A percentile compares a stretch with the other conserved stretches of the same genome.
Conservation (phyloP, 2,797 vertebrate species). For the Ataeniobius toweri region DNA sequence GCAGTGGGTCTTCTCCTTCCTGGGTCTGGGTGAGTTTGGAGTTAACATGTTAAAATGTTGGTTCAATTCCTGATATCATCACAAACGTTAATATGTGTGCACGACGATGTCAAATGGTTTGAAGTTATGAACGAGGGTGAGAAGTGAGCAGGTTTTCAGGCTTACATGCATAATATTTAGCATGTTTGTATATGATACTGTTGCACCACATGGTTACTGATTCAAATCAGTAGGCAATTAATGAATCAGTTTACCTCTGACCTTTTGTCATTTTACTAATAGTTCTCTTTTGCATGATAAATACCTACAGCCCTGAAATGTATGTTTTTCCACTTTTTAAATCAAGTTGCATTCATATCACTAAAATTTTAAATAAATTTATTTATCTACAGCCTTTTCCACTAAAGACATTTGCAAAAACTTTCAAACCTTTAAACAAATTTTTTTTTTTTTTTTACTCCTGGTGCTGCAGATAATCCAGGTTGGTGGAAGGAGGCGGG, state of each 20-base stretch:
- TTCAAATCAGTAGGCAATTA: background rate
- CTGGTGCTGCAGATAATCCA: background rate
- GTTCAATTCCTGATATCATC: background rate
- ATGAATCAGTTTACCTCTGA: background rate
- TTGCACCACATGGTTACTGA: background rate
- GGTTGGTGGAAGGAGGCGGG: background rate
- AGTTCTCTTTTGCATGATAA: background rate
- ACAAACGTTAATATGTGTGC: background rate
- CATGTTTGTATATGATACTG: background rate
- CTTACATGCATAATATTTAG: background rate
- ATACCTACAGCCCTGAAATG: background rate
- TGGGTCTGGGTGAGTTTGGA: constrained; percentile 84
- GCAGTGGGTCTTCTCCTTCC: constrained; percentile 90
- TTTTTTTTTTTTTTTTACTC: background rate
- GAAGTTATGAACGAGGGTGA: background rate
- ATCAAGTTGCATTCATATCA: background rate
- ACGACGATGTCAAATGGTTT: background rate
- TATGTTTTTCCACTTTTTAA: background rate
- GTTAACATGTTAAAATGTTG: background rate
- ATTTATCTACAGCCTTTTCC: background rate
- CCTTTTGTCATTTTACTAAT: no score
- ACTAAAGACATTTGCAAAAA: background rate
- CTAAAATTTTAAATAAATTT: background rate
- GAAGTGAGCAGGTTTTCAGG: no score
- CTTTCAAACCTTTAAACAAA: background rate